Evolutionary conservation across 2,888 invertebrate genomes (phyloP), one percentile per base, ranked within the genome.

Genomic region (Diaperis boleti): DNA sequence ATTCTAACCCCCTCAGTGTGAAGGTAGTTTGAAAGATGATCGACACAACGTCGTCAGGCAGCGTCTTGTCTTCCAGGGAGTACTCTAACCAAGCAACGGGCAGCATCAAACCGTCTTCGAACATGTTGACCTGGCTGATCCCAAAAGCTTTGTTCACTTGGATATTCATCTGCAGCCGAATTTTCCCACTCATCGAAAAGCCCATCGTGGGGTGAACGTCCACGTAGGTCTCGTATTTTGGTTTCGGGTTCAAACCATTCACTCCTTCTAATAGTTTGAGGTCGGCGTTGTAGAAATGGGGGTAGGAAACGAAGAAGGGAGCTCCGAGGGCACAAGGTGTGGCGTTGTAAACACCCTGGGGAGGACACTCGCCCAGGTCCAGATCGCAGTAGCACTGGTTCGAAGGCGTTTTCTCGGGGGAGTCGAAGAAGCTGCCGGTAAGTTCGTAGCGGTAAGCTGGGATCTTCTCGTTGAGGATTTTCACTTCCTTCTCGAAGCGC

Each of bases 121-220:
- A 80, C 44, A 80, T 85, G 0, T 82, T 79, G 1, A 89, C 74
- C 0, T 85, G 80, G 0, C 82, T 76, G 29, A 87, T 82, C 7
- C 81, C 81, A 0, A 75, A 62, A 0, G 84, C 82, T 68, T 86
- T 87, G 42, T 78, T 68, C 0, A 92, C 84, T 80, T 89, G 88
- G 0, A 93, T 81, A 75, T 94, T 94, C 35, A 92, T 79, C 80
- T 94, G 94, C 52, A 88, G 81, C 72, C 88, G 83, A 0, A 88
- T 87, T 67, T 85, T 86, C 1, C 89, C 92, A 31, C 84, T 85
- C 10, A 92, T 84, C 0, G 89, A 85, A 35, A 91, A 85, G 0
- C 90, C 92, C 26, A 92, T 79, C 0, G 86, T 87, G 0, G 94
- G 92, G 78, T 95, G 94, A 0, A 95, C 79, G 73, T 95, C 91